phyloP scores from a whole-genome alignment of 1,140 invertebrate genomes.

The Chironomus tepperi region DNA sequence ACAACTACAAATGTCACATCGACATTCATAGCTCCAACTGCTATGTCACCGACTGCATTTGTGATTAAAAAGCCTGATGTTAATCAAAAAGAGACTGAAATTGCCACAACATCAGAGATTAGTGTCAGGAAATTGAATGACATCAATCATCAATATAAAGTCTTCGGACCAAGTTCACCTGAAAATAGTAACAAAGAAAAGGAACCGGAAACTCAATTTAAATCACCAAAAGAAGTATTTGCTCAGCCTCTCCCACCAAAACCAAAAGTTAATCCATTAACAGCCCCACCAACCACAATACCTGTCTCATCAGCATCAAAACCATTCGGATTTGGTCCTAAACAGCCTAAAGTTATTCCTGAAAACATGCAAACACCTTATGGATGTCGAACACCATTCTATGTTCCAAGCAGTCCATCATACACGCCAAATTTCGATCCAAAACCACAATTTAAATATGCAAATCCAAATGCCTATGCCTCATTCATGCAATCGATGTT shows the following conservation, averaged over 20 bases:
- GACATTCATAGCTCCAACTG: not conserved
- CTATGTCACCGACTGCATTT: slow-evolving; percentile 4
- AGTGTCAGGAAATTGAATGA: not conserved
- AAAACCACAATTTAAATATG: slow-evolving; percentile 19
- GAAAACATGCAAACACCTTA: slow-evolving; percentile 20
- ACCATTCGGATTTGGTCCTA: not conserved
- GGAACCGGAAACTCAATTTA: not conserved
- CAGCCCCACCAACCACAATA: not conserved
- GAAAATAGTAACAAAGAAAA: not conserved
- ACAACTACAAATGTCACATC: not conserved
- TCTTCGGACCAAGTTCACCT: not conserved
- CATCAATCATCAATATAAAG: not conserved
- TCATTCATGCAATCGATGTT: slow-evolving; percentile 10
- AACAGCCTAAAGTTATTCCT: not conserved
- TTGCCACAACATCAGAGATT: not conserved
- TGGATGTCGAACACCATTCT: not conserved
- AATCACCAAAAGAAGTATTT: not conserved
- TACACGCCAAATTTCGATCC: slow-evolving; percentile 19
- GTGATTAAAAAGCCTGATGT: not conserved
- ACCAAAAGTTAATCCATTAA: not conserved
- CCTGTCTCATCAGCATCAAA: not conserved
- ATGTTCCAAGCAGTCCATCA: slow-evolving; percentile 8
- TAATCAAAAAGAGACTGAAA: not conserved
- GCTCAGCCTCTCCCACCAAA: not conserved
- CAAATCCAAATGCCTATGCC: slow-evolving; percentile 5